Evolutionary conservation across 30 jellyfish, hydroid and myxozoan species (phyloP), one percentile per base, ranked within the genome.

Genomic region (Hydractinia symbiolongicarpus): DNA sequence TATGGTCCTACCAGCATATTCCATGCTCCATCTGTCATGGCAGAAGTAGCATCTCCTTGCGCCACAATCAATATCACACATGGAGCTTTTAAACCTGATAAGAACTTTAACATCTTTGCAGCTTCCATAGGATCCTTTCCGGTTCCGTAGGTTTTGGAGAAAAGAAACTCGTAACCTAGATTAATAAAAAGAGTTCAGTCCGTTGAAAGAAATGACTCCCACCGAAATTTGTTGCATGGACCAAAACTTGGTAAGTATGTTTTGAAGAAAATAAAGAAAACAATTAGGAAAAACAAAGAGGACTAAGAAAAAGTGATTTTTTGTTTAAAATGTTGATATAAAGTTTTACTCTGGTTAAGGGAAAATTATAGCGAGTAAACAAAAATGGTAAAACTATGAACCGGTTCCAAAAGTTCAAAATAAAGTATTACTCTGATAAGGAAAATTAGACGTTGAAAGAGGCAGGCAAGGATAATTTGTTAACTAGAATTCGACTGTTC

Each of bases 1-100:
- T 2, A 10, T 9, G 4, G 1, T 15, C 96, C 56, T 83, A 93
- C 98, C 90, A 93, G 76, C 4, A 94, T 62, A 68, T 87, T 95
- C 96, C 96, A 93, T 44, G 86, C 98, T 8, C 84, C 98, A 21
- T 82, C 93, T 0, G 84, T 89, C 62, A 84, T 81, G 14, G 86
- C 94, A 14, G 88, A 82, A 51, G 89, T 86, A 14, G 84, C 88
- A 50, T 93, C 98, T 5, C 98, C 98, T 53, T 93, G 95, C 14
- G 93, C 58, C 5, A 92, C 90, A 16, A 93, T 83, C 69, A 88
- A 69, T 4, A 93, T 70, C 16, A 93, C 70, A 83, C 81, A 75
- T 9, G 90, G 86, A 19, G 91, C 92, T 72, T 84, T 73, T 17
- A 93, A 57, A 5, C 88, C 70, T 88, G 78, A 78, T 67, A 93